Conservation (phyloP, 2,888 invertebrate genomes). For the Athalia circularis region DNA sequence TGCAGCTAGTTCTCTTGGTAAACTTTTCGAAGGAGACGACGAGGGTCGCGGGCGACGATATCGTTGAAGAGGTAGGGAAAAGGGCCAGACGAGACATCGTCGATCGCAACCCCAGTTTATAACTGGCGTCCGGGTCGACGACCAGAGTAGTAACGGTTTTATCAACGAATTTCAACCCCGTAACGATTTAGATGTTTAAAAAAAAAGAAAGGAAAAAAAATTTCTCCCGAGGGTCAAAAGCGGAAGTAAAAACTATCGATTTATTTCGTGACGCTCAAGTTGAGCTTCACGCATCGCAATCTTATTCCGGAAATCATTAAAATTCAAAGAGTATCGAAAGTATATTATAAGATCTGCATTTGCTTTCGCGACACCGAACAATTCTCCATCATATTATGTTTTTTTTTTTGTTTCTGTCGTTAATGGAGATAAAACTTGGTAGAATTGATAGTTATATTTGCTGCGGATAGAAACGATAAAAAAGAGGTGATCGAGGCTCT, state of each 20-base stretch:
- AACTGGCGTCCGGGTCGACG: conserved; percentile 30
- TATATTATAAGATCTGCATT: too few species aligned
- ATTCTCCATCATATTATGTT: too few species aligned
- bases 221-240: background rate
- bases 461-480: background rate
- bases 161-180: conserved; percentile 29
- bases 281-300: too few species aligned
- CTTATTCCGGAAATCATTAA: too few species aligned
- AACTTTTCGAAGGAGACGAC: conserved; percentile 40
- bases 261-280: too few species aligned
- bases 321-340: too few species aligned
- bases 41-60: conserved; percentile 46
- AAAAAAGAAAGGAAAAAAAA: background rate
- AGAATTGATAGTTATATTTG: background rate
- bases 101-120: conserved; percentile 17
- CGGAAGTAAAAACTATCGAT: background rate
- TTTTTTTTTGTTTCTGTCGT: background rate
- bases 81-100: conserved; percentile 39
- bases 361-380: too few species aligned
- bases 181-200: conserved; percentile 2
- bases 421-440: background rate
- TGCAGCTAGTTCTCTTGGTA: background rate
- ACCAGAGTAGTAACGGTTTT: conserved; percentile 33
- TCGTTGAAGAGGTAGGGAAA: conserved; percentile 41
- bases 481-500: background rate